Percentiles rank a stretch among this genome's conserved stretches.
phyloP scores from a whole-genome alignment of 1,140 invertebrate species.

The Sycophila sp. region DNA sequence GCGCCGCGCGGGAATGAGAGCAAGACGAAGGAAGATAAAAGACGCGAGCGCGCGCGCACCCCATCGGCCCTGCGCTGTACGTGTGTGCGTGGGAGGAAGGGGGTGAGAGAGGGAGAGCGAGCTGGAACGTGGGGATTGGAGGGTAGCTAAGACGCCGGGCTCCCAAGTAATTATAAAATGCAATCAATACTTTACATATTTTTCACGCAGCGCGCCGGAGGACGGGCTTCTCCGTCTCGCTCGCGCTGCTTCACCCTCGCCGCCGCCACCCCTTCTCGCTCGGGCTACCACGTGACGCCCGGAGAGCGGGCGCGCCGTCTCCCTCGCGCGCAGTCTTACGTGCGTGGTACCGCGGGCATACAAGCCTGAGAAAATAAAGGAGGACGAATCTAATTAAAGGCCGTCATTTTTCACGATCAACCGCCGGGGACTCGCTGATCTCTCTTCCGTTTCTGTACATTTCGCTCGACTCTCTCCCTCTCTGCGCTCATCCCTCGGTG shows the following conservation, averaged over 20 bases:
- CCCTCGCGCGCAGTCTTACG: conserved; percentile 10
- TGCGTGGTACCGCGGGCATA: neutral
- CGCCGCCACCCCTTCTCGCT: neutral
- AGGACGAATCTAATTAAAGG: conserved; percentile 39
- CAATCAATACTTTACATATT: conserved; percentile 69
- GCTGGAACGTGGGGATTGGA: conserved; percentile 33
- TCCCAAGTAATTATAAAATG: conserved; percentile 69
- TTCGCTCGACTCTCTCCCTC: neutral
- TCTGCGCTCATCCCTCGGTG: too few relatives aligned
- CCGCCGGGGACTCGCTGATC: neutral
- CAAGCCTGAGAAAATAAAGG: conserved; percentile 24
- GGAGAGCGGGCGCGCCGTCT: neutral
- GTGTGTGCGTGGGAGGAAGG: conserved; percentile 39
- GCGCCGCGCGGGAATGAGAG: conserved; percentile 8
- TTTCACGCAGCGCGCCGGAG: conserved; percentile 59
- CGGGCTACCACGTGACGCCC: conserved; percentile 21
- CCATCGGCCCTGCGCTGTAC: neutral
- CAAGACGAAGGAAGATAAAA: conserved; percentile 47
- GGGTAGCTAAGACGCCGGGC: conserved; percentile 65
- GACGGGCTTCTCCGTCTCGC: conserved; percentile 36
- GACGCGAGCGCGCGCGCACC: conserved; percentile 27
- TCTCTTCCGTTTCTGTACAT: too few relatives aligned
- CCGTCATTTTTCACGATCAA: conserved; percentile 41
- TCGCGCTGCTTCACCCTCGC: neutral
- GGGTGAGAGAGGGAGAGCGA: conserved; percentile 51